Evolutionary conservation across 2,888 invertebrate genomes (phyloP), one percentile per base, ranked within the genome.

Genomic region (Aphodius sticticus): DNA sequence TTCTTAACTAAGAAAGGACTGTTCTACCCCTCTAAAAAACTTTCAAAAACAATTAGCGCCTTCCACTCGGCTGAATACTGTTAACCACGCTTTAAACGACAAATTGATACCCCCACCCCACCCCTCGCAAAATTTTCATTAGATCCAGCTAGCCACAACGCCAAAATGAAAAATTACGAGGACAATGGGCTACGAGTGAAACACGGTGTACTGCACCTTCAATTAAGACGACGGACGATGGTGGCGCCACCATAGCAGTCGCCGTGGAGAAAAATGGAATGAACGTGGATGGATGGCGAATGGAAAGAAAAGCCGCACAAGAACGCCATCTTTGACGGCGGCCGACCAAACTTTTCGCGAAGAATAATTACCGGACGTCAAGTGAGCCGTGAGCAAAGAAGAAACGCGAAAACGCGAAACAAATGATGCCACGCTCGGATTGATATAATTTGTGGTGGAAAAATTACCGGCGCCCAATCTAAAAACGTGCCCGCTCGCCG

Each of bases 401-500:
- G 87, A 88, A 88, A 88, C 88, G 53, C 53, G 88, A 88, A 88
- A 88, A 88, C 87, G 87, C 87, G 87, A 88, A 88, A 88, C 86
- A 88, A 88, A 88, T 87, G 88, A 87, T 87, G 87, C 86, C 84
- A 84, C 79, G 82, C 81, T 74, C 74, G 74, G 74, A 74, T 74
- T 74, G 74, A 12, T 74, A 53, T 53, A 74, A 74, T 74, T 74
- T 74, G 74, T 35, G 74, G 74, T 74, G 74, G 37, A 37, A 37
- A 35, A 74, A 74, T 74, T 74, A 53, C 53, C 53, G 7, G 7
- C 53, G 53, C 7, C 53, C 53, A 53, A 53, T 53, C 53, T 53
- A 53, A 53, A 53, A 53, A 53, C 53, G 53, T 53, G 53, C 12
- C 12, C 53, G 12, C 12, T 53, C 53, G 53, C 53, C 2, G 12